A percentile compares a stretch with the other conserved stretches of the same genome.
Conservation (phyloP, 2,113 vertebrate genomes). For the Circaetus cinerascens region DNA sequence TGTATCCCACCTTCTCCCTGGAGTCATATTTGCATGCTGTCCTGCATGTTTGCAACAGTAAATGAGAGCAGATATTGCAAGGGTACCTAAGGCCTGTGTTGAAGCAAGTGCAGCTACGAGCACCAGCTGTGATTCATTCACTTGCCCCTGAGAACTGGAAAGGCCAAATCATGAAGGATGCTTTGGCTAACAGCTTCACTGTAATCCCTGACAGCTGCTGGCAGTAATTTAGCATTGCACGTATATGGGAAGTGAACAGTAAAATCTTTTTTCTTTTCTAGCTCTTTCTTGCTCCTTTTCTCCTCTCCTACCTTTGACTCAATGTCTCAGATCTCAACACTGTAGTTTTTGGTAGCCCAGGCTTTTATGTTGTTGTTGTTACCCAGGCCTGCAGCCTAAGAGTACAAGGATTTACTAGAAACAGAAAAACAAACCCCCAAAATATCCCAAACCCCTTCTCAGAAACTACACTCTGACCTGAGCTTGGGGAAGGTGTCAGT, state of each 20-base stretch:
- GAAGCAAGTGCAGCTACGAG: background rate
- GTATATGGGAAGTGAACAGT: background rate
- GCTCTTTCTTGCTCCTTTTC: background rate
- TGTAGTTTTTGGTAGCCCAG: background rate
- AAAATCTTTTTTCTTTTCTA: background rate
- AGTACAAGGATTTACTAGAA: background rate
- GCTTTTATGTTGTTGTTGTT: background rate
- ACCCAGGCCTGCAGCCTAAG: background rate
- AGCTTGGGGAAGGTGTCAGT: background rate
- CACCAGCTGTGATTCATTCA: background rate
- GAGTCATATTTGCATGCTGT: background rate
- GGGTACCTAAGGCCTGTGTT: background rate
- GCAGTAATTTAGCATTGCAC: background rate
- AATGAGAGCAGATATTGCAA: background rate
- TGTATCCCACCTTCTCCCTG: background rate
- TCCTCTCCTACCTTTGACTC: background rate
- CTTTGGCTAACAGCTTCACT: background rate
- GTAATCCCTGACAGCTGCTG: background rate
- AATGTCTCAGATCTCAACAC: background rate
- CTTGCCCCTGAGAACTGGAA: background rate
- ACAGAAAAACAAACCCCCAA: background rate
- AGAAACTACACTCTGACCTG: background rate
- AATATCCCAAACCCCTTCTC: background rate
- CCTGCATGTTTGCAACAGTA: background rate
- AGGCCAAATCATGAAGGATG: background rate